phyloP scores from a whole-genome alignment of 2,888 invertebrate genomes.

The Chalcosyrphus nemorum region DNA sequence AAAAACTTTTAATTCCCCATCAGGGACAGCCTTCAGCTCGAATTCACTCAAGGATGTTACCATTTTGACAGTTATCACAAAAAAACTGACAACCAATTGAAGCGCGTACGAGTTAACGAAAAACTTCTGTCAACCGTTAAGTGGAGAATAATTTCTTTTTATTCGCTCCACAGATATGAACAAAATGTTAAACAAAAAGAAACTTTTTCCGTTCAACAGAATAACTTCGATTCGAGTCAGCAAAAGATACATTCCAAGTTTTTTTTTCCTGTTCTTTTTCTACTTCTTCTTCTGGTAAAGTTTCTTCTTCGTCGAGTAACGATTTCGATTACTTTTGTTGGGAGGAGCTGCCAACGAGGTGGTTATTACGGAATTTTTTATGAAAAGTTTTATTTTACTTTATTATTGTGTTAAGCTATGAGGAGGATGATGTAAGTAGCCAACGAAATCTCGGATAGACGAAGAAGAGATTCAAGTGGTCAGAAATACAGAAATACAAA shows the following conservation, averaged over 20 bases:
- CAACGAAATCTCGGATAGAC: too few relatives aligned
- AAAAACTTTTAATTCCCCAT: neutral
- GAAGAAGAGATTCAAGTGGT: too few relatives aligned
- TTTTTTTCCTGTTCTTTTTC: too few relatives aligned
- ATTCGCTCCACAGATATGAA: neutral
- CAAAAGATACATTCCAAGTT: constrained; percentile 22
- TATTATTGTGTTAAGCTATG: neutral
- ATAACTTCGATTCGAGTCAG: constrained; percentile 42
- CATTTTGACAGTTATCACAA: neutral
- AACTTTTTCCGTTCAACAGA: constrained; percentile 54
- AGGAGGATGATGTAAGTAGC: too few relatives aligned
- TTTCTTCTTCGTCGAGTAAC: constrained; percentile 2
- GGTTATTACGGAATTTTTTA: neutral
- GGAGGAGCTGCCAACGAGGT: neutral
- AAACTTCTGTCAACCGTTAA: constrained; percentile 33
- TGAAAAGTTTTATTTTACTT: neutral
- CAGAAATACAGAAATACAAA: too few relatives aligned
- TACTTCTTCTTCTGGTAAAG: constrained; percentile 31
- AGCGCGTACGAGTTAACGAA: neutral
- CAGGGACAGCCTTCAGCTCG: neutral
- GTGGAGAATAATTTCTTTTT: constrained; percentile 12
- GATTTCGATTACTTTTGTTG: neutral
- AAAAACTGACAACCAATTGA: constrained; percentile 5
- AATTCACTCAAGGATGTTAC: neutral
- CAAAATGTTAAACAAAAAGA: neutral